Evolutionary conservation across 1,140 invertebrate species (phyloP).

Genomic region (Drosophila sp.): DNA sequence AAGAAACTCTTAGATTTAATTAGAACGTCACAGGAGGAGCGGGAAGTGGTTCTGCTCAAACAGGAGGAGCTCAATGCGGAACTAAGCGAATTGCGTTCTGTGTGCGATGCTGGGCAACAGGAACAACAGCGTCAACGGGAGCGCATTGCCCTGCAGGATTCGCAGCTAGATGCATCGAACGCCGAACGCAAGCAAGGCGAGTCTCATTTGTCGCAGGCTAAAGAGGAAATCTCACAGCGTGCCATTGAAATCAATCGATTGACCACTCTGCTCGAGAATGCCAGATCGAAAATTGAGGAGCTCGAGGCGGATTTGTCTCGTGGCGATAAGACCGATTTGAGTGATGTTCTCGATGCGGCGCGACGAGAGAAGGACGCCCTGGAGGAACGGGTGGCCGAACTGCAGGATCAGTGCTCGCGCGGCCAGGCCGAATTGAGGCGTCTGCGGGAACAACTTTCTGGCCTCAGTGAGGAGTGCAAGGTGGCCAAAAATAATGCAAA

Average conservation of each 20-base stretch:
- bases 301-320: constrained; percentile 86
- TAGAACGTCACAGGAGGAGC: constrained; percentile 92
- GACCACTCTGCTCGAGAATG: constrained; percentile 91
- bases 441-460: constrained; percentile 88
- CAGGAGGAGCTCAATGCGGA: constrained; percentile 90
- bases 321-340: constrained; percentile 87
- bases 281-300: constrained; percentile 88
- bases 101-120: constrained; percentile 84
- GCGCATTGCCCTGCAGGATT: constrained; percentile 87
- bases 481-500: constrained; percentile 92
- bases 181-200: constrained; percentile 90
- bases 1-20: constrained; percentile 93
- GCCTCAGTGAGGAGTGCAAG: constrained; percentile 91
- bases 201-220: constrained; percentile 87
- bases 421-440: constrained; percentile 90
- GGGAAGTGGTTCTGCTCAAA: constrained; percentile 89
- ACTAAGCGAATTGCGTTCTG: constrained; percentile 85
- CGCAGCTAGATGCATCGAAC: constrained; percentile 87
- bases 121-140: constrained; percentile 88
- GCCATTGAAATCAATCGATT: constrained; percentile 91
- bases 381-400: constrained; percentile 88
- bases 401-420: constrained; percentile 90
- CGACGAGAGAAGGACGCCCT: constrained; percentile 88
- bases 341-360: constrained; percentile 89
- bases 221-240: constrained; percentile 86